Evolutionary conservation across 2,113 vertebrate species (phyloP).

Genomic region (Lethenteron reissneri): DNA sequence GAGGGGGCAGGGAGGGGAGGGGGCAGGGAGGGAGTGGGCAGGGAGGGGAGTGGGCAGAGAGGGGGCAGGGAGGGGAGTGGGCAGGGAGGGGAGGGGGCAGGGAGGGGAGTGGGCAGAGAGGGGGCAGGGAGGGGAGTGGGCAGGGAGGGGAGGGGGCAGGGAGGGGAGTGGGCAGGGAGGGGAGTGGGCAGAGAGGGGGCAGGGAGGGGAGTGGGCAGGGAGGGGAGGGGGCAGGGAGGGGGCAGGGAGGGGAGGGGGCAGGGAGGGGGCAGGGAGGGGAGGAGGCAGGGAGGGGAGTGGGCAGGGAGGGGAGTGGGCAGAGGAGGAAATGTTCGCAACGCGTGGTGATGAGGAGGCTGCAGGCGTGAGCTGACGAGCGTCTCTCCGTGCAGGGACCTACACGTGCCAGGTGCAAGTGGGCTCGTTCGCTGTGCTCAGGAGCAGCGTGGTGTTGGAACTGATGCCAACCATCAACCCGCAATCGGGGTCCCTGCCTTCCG

Average conservation of each 20-base stretch:
- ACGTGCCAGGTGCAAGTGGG: no score
- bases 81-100: neutral
- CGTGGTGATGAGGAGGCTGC: no score
- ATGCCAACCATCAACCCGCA: no score
- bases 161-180: neutral
- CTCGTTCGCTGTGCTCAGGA: no score
- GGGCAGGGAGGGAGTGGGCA: neutral
- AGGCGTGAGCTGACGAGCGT: no score
- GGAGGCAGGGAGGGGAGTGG: neutral
- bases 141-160: neutral
- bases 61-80: neutral
- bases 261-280: neutral
- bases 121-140: neutral
- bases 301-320: neutral
- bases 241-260: neutral
- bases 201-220: neutral
- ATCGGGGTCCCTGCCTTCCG: no score
- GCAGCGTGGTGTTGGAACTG: no score
- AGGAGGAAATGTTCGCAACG: neutral
- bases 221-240: neutral
- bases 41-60: neutral
- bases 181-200: neutral
- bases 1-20: neutral
- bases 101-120: neutral
- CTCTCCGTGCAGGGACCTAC: no score